A percentile compares a stretch with the other conserved stretches of the same genome.
Evolutionary conservation across 1,140 invertebrate genomes (phyloP).

Genomic region (Choristoneura fumiferana): DNA sequence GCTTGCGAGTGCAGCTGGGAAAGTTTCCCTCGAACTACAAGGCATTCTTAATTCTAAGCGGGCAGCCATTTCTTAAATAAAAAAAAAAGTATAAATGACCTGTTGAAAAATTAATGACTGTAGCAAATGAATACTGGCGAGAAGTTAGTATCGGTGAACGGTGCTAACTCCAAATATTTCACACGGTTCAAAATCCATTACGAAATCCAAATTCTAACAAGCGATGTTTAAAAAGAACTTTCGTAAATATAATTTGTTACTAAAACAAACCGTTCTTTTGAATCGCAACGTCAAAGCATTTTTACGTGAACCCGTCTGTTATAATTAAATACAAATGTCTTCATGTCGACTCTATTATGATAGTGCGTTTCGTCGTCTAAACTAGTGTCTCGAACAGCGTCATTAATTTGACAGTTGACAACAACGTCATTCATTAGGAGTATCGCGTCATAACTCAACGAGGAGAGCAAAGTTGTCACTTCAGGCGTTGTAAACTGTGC

Average conservation of each 20-base stretch:
- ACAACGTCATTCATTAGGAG: conserved; percentile 56
- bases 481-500: background rate
- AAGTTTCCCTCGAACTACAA: too few relatives aligned
- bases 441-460: conserved; percentile 56
- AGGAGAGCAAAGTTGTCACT: background rate
- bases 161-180: background rate
- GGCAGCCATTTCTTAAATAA: too few relatives aligned
- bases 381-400: conserved; percentile 28
- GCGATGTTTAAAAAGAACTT: conserved; percentile 15
- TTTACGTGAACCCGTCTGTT: conserved; percentile 31
- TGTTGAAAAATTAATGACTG: too few relatives aligned
- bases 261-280: conserved; percentile 16
- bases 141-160: too few relatives aligned
- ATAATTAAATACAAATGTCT: conserved; percentile 45
- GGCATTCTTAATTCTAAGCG: too few relatives aligned
- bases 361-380: conserved; percentile 24
- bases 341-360: conserved; percentile 35
- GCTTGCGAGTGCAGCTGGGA: too few relatives aligned
- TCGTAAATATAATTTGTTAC: conserved; percentile 19
- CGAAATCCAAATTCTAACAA: conserved; percentile 14
- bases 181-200: background rate
- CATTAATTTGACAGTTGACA: conserved; percentile 60
- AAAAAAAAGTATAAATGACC: too few relatives aligned
- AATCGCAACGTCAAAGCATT: conserved; percentile 37
- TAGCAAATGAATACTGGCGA: too few relatives aligned